These are phyloP conservation scores for Yponomeuta plumbellus DNA, from an alignment of 2,888 invertebrate genomes.

Conservation along the genomic window DNA sequence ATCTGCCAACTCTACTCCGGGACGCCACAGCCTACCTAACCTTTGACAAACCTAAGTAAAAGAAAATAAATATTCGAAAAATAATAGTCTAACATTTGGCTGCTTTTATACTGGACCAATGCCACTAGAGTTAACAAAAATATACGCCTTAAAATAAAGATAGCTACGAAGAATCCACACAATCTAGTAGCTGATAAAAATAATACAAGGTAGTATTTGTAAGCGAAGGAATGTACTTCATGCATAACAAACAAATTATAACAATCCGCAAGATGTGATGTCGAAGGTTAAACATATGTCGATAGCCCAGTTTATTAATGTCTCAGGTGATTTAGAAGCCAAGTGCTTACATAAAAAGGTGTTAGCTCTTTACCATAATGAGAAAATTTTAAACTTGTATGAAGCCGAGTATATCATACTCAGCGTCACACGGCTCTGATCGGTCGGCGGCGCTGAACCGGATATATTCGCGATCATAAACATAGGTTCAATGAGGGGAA, in stretches of 20 bases:
- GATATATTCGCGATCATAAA: too few species aligned
- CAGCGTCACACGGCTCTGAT: too few species aligned
- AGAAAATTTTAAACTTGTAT: too few species aligned
- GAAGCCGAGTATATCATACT: too few species aligned
- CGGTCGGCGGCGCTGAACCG: too few species aligned
- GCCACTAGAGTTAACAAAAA: not conserved
- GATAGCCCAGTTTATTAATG: too few species aligned
- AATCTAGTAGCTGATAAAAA: not conserved
- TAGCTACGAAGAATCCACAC: not conserved
- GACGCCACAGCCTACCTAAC: conserved; percentile 19
- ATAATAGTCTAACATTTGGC: not conserved
- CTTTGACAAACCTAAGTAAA: conserved; percentile 20
- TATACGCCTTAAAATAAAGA: not conserved
- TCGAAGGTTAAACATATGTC: not conserved
- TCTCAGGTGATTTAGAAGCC: too few species aligned
- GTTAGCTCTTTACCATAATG: too few species aligned
- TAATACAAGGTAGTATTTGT: not conserved
- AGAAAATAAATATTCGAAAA: not conserved
- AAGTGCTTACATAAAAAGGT: too few species aligned
- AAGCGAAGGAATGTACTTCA: not conserved
- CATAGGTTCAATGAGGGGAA: too few species aligned
- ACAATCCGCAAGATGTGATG: not conserved
- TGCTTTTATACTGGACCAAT: not conserved
- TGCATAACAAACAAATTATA: not conserved
- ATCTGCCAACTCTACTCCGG: not conserved